phyloP scores from a whole-genome alignment of 2,888 invertebrate genomes.

The Phasia obesa region DNA sequence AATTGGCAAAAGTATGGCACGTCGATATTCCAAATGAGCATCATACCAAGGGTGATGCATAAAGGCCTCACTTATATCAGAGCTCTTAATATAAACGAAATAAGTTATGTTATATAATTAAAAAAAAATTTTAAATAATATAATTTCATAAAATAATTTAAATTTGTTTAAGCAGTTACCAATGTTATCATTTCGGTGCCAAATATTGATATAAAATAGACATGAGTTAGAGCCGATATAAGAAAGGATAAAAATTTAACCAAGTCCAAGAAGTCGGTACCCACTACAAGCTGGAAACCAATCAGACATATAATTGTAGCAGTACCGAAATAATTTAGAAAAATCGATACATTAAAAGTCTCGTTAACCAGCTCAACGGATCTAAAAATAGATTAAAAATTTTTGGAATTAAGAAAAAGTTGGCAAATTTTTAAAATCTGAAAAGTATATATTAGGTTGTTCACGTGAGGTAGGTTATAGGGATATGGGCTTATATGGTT shows the following conservation, averaged over 20 bases:
- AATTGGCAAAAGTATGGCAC: conserved; percentile 70
- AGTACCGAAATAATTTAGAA: conserved; percentile 72
- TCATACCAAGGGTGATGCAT: conserved; percentile 73
- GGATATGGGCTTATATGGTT: no score
- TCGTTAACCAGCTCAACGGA: conserved; percentile 65
- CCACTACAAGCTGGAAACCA: conserved; percentile 72
- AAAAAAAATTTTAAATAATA: not conserved
- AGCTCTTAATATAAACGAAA: conserved; percentile 60
- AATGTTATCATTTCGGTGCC: conserved; percentile 69
- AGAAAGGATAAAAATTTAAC: conserved; percentile 73
- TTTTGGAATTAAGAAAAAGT: not conserved
- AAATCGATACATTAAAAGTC: conserved; percentile 69
- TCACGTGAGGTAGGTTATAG: no score
- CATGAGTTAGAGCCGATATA: conserved; percentile 68
- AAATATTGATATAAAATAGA: conserved; percentile 72
- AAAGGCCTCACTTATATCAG: conserved; percentile 70
- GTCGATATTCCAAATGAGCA: conserved; percentile 70
- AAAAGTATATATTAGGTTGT: no score
- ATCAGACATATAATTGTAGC: conserved; percentile 71
- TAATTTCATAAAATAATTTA: no score
- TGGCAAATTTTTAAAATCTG: no score
- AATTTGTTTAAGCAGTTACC: no score
- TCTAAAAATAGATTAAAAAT: conserved; percentile 41
- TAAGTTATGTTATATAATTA: not conserved
- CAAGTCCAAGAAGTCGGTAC: conserved; percentile 66